Evolutionary conservation across 1,140 invertebrate species (phyloP).

Genomic region (Adoxophyes honmai): DNA sequence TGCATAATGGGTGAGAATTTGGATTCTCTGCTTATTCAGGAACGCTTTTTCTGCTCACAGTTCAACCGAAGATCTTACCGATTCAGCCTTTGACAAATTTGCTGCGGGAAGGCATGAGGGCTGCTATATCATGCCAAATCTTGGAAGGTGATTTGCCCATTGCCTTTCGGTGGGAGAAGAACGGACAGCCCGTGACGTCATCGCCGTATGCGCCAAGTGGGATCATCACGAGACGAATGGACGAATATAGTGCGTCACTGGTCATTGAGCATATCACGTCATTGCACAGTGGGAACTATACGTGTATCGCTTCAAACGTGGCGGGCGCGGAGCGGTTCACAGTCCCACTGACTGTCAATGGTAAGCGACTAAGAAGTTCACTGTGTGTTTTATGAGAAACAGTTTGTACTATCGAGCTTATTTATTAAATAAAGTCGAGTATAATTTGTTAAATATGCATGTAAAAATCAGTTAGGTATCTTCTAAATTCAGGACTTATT

Average conservation of each 20-base stretch:
- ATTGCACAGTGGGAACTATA: slow-evolving; percentile 91
- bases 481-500: too few species aligned
- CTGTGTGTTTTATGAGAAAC: background rate
- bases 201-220: slow-evolving; percentile 76
- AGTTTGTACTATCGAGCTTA: background rate
- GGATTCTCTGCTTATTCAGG: background rate
- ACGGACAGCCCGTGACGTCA: slow-evolving; percentile 81
- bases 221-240: slow-evolving; percentile 81
- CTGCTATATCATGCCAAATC: slow-evolving; percentile 95
- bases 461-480: too few species aligned
- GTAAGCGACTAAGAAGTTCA: slow-evolving; percentile 67
- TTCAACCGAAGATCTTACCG: slow-evolving; percentile 92
- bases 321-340: slow-evolving; percentile 87
- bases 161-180: slow-evolving; percentile 90
- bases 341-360: slow-evolving; percentile 89
- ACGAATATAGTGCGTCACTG: slow-evolving; percentile 92
- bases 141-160: slow-evolving; percentile 96
- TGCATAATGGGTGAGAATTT: background rate
- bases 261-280: slow-evolving; percentile 92
- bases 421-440: too few species aligned
- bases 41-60: slow-evolving; percentile 73
- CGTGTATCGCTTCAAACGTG: slow-evolving; percentile 90
- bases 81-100: slow-evolving; percentile 89
- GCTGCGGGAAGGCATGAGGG: slow-evolving; percentile 92
- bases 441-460: too few species aligned